phyloP scores from a whole-genome alignment of 2,888 invertebrate species.

The Spisula solida region DNA sequence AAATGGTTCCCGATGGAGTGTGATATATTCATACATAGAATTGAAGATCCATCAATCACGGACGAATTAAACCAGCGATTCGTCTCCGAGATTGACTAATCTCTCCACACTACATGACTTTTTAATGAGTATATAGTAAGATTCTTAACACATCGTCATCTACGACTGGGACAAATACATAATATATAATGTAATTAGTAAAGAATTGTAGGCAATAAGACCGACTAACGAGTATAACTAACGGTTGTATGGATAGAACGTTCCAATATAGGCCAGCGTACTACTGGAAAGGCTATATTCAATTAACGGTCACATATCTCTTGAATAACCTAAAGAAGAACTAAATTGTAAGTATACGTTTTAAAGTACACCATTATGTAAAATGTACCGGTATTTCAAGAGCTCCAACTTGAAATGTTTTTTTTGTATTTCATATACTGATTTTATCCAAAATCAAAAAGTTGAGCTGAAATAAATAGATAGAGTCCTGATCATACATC shows the following conservation, averaged over 20 bases:
- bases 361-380: too few species aligned
- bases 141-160: background rate
- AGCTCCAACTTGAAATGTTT: too few species aligned
- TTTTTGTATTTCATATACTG: too few species aligned
- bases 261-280: background rate
- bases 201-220: background rate
- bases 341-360: too few species aligned
- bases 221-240: background rate
- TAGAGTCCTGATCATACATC: too few species aligned
- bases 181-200: constrained; percentile 11
- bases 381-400: too few species aligned
- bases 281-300: too few species aligned
- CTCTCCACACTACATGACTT: background rate
- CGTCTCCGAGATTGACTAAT: background rate
- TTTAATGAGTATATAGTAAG: background rate
- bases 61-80: background rate
- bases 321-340: too few species aligned
- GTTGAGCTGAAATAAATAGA: too few species aligned
- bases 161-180: background rate
- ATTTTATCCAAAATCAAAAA: too few species aligned
- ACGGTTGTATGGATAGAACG: background rate
- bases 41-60: background rate
- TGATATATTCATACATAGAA: background rate
- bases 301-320: too few species aligned
- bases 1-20: background rate